Percentiles rank a stretch among this genome's conserved stretches.
Conservation (phyloP, 2,888 invertebrate species). For the Griposia aprilina region DNA sequence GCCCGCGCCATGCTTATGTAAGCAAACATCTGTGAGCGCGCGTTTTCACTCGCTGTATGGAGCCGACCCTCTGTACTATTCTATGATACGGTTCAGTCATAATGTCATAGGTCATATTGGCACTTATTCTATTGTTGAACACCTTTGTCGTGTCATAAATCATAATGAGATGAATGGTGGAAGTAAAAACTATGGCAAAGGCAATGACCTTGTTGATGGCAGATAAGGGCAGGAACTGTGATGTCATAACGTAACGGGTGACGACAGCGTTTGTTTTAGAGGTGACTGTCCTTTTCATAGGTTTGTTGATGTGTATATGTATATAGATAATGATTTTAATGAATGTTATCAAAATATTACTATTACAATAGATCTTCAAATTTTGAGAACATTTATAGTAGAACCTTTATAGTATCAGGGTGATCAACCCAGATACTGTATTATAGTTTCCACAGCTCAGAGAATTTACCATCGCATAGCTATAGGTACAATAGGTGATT, state of each 20-base stretch:
- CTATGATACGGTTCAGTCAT: constrained; percentile 63
- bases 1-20: too few species aligned
- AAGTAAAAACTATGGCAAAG: constrained; percentile 73
- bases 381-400: not conserved
- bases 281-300: constrained; percentile 68
- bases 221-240: constrained; percentile 69
- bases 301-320: constrained; percentile 3
- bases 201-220: constrained; percentile 78
- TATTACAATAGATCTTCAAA: not conserved
- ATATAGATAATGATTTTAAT: not conserved
- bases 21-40: too few species aligned
- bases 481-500: not conserved
- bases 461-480: constrained; percentile 6
- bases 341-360: not conserved
- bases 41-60: not conserved
- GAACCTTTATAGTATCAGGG: not conserved
- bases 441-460: too few species aligned
- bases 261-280: constrained; percentile 57
- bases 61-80: constrained; percentile 1
- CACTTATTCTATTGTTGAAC: constrained; percentile 79
- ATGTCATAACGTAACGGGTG: constrained; percentile 55
- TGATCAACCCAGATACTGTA: not conserved
- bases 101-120: constrained; percentile 84
- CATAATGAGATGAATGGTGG: constrained; percentile 73
- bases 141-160: constrained; percentile 78